Percentiles rank a stretch among this genome's conserved stretches.
Conservation (phyloP, 2,797 vertebrate genomes). For the Semaprochilodus insignis region DNA sequence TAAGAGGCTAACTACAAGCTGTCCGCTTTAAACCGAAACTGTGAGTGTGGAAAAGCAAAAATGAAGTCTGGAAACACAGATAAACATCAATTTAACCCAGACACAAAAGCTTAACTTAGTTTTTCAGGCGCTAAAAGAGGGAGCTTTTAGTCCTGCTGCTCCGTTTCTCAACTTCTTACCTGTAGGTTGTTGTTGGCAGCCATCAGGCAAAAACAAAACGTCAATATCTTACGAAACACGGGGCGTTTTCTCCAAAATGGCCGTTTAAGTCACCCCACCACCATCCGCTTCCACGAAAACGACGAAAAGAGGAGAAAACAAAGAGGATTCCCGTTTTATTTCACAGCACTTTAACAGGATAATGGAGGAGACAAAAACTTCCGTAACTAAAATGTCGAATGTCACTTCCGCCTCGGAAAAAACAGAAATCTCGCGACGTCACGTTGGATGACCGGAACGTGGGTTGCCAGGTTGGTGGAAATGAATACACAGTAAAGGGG, state of each 20-base stretch:
- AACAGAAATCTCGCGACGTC: conserved; percentile 40
- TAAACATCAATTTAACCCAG: no score
- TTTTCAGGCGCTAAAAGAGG: no score
- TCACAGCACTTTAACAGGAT: conserved; percentile 12
- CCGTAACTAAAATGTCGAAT: conserved; percentile 77
- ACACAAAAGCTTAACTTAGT: no score
- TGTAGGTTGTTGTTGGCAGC: conserved; percentile 84
- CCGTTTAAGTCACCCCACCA: not conserved
- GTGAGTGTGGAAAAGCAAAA: no score
- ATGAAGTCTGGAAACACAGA: no score
- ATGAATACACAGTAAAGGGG: not conserved
- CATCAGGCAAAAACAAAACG: conserved; percentile 72
- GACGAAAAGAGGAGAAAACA: not conserved
- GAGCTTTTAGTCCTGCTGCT: no score
- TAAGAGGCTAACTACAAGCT: no score
- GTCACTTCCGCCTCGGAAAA: conserved; percentile 66
- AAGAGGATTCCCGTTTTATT: not conserved
- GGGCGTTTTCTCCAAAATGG: not conserved
- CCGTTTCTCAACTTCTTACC: conserved; percentile 76
- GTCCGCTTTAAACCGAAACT: no score
- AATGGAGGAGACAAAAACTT: conserved; percentile 70
- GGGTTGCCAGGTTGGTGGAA: not conserved
- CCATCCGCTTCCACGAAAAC: not conserved
- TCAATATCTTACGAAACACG: not conserved
- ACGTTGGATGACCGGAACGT: not conserved